phyloP scores from a whole-genome alignment of 2,113 vertebrate species.

The Equus przewalskii region DNA sequence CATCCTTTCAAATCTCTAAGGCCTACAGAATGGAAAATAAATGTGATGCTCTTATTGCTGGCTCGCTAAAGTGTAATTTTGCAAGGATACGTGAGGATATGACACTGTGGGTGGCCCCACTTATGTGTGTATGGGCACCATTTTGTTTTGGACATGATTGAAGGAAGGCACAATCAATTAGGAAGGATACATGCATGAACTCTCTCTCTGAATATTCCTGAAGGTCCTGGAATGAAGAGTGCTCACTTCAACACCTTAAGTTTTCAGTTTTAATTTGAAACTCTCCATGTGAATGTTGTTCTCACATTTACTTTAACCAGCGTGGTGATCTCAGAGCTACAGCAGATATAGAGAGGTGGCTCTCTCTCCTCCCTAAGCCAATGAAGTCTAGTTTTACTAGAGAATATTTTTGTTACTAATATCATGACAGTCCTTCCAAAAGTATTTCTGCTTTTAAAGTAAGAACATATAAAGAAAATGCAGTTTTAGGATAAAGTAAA shows the following conservation, averaged over 20 bases:
- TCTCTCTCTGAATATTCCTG: background rate
- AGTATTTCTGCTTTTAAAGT: background rate
- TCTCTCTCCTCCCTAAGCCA: background rate
- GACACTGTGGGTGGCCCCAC: no score
- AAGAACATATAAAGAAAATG: background rate
- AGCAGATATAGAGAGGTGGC: fast-evolving
- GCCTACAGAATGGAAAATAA: background rate
- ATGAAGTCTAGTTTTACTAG: background rate
- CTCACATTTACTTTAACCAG: fast-evolving
- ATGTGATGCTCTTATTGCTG: background rate
- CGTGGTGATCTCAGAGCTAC: background rate
- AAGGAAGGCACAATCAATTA: background rate
- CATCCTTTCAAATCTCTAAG: background rate
- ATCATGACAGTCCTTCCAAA: background rate
- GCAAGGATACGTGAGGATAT: background rate
- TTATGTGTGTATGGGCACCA: background rate
- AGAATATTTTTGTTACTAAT: background rate
- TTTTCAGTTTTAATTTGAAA: slow-evolving; percentile 18
- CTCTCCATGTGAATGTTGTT: background rate
- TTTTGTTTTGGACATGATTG: background rate
- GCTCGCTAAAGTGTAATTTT: background rate
- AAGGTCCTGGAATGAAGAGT: background rate
- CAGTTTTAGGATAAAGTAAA: background rate
- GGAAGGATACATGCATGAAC: fast-evolving
- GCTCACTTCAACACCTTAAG: background rate